These are phyloP conservation scores for Drosophila orena DNA, from an alignment of 1,140 invertebrate genomes.

Conservation along the genomic window DNA sequence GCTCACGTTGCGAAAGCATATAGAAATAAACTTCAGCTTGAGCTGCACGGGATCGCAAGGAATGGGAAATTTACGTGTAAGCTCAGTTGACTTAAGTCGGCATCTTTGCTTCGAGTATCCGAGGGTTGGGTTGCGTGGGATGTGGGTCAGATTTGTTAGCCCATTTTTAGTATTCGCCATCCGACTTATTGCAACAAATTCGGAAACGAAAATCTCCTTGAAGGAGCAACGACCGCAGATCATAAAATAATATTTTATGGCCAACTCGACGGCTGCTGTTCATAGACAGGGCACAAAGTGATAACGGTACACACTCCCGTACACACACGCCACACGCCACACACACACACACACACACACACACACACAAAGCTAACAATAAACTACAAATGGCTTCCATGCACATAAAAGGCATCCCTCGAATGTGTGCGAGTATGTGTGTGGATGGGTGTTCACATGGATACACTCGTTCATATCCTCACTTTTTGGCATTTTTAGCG, in stretches of 20 bases:
- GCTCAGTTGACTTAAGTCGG: constrained; percentile 49
- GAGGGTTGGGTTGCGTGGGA: neutral
- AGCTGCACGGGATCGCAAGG: neutral
- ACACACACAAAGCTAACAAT: constrained; percentile 36
- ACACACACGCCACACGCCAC: constrained; percentile 9
- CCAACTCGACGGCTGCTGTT: constrained; percentile 39
- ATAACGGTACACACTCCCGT: constrained; percentile 44
- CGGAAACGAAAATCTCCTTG: constrained; percentile 36
- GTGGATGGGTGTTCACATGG: constrained; percentile 7
- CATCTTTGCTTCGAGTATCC: constrained; percentile 36
- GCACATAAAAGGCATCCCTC: constrained; percentile 64
- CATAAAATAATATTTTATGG: constrained; percentile 72
- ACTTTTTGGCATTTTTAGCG: constrained; percentile 67
- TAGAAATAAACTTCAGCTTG: constrained; percentile 34
- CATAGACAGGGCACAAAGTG: constrained; percentile 40
- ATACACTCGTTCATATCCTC: constrained; percentile 43
- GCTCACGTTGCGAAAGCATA: constrained; percentile 42
- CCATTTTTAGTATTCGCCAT: constrained; percentile 1
- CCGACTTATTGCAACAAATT: constrained; percentile 52
- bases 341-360: constrained; percentile 15
- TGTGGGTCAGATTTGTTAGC: constrained; percentile 47
- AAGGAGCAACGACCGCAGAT: constrained; percentile 50
- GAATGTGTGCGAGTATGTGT: constrained; percentile 12
- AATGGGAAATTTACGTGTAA: constrained; percentile 44
- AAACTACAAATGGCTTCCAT: constrained; percentile 68